Evolutionary conservation across 2,888 invertebrate species (phyloP), one percentile per base, ranked within the genome.

Genomic region (Empis stercorea): DNA sequence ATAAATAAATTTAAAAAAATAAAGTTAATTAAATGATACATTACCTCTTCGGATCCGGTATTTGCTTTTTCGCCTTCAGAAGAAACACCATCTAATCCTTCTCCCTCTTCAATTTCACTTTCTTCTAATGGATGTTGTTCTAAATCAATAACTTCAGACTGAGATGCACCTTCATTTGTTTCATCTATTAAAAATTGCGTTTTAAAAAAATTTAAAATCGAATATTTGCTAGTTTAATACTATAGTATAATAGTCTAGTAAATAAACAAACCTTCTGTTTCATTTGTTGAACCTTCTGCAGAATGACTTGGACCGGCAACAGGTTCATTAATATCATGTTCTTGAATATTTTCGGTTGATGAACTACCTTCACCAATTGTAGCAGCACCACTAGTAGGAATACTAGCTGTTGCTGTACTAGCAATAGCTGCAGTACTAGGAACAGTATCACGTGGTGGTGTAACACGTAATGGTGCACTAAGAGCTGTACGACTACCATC

Each of bases 11-110:
- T 32, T 27, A 23, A 43, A n/a, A 32, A n/a, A n/a, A 20, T 20
- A 20, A 20, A 3, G 20, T 20, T 20, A 20, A 20, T 20, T 20
- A 20, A 7, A 6, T 27, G 23, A 27, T 10, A 67, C 54, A 11
- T 9, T 41, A 65, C 66, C 47, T 65, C 67, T 13, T 62, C 66
- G 40, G 70, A 67, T 16, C 71, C 69, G 14, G 70, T 67, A 7
- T 69, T 63, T 41, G 73, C 73, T 56, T 80, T 80, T 60, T 80
- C 80, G 16, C 76, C 76, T 58, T 80, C 80, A 1, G 79, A 78
- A 48, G 75, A 76, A 16, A 77, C 78, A 32, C 72, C 75, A 61
- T 64, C 71, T 27, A 63, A 56, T 9, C 67, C 67, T 50, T 69
- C 70, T 45, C 61, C 65, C 4, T 68, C 68, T 47, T 65, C 64